A percentile compares a stretch with the other conserved stretches of the same genome.
These are phyloP conservation scores for Zeuzera pyrina DNA, from an alignment of 2,888 invertebrate species.

Conservation along the genomic window DNA sequence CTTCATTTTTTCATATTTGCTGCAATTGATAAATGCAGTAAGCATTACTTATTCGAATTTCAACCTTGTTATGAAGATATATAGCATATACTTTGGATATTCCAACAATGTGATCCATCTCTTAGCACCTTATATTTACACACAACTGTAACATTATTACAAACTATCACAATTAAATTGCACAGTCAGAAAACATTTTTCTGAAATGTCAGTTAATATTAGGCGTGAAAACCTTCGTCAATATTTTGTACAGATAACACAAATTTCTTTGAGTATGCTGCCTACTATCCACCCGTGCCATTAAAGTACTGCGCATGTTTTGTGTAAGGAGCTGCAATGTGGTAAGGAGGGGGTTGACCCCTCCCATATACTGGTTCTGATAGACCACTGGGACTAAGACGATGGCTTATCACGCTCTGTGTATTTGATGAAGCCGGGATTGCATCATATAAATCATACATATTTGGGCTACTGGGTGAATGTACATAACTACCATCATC, in stretches of 20 bases:
- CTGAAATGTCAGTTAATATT: not conserved
- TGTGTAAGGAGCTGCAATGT: constrained; percentile 87
- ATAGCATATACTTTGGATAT: too few relatives aligned
- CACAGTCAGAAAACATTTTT: constrained; percentile 46
- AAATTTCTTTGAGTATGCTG: constrained; percentile 25
- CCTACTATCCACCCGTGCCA: constrained; percentile 64
- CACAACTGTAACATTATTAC: constrained; percentile 38
- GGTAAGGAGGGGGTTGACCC: constrained; percentile 84
- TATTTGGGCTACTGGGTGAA: constrained; percentile 58
- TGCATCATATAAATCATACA: constrained; percentile 64
- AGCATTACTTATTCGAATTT: too few relatives aligned
- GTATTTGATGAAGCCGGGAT: constrained; percentile 53
- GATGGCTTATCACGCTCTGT: constrained; percentile 49
- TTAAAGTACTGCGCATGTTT: constrained; percentile 82
- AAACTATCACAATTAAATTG: constrained; percentile 66
- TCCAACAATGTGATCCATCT: constrained; percentile 39
- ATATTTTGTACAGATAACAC: constrained; percentile 20
- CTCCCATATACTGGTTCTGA: constrained; percentile 50
- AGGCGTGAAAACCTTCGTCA: not conserved
- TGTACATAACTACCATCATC: constrained; percentile 64
- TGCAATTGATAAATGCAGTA: too few relatives aligned
- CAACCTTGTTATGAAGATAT: too few relatives aligned
- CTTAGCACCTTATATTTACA: constrained; percentile 62
- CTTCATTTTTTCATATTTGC: too few relatives aligned
- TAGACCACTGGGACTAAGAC: constrained; percentile 52